Base-by-base conservation (phyloP, 2,888 invertebrate genomes). In the Corythucha ciliata region DNA sequence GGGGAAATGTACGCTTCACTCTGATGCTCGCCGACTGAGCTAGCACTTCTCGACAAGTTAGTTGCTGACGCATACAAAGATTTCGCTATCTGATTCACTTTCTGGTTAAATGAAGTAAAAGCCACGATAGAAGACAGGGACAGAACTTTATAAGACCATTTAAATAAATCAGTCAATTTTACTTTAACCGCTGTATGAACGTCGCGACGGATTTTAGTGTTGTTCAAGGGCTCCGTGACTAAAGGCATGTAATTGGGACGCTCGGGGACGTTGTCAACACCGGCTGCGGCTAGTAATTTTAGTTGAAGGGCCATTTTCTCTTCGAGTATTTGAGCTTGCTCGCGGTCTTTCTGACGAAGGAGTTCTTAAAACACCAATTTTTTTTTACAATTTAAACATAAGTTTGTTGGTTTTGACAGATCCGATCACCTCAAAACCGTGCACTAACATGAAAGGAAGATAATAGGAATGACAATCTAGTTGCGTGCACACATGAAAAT, bases 1-100 rank as follows among this genome's bases (percentile, higher is more conserved):
- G 90, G 86, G 24, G 88, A 85, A 56, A 85, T 80, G 67, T 87
- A 92, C 0, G 83, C 78, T 22, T 81, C 80, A 63, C 88, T 90
- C 63, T 91, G 88, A 47, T 89, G 80, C 70, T 94, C 93, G 4
- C 93, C 93, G 1, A 88, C 93, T 22, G 92, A 92, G 69, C 91
- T 92, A 16, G 90, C 85, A 66, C 92, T 92, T 45, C 93, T 79
- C 8, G 89, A 88, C 12, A 93, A 74, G 52, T 83, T 83, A 27
- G 82, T 81, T 42, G 87, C 83, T 21, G 79, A 79, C 29, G 77
- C 79, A 54, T 83, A 84, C 49, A 83, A 67, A 1, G 79, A 78
- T 61, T 81, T 81, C 16, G 86, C 85, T 54, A 89, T 68, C 57
- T 83, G 77, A 59, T 78, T 79, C 32, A 81, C 86, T 63, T 87